Evolutionary conservation across 2,113 vertebrate species (phyloP).

Genomic region (Austrofundulus limnaeus): DNA sequence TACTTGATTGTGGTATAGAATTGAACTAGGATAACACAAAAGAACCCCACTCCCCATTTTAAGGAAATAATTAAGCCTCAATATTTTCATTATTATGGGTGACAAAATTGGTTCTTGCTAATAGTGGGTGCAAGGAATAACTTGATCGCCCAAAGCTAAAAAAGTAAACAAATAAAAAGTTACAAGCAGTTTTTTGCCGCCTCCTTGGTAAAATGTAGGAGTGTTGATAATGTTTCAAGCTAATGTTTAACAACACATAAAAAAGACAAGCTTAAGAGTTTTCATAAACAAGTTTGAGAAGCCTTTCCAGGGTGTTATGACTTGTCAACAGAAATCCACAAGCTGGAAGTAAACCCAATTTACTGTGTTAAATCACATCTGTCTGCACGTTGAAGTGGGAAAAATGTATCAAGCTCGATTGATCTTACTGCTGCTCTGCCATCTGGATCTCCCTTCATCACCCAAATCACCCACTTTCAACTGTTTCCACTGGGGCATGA

Average conservation of each 20-base stretch:
- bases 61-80: not conserved
- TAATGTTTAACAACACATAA: conserved; percentile 3
- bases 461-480: conserved; percentile 77
- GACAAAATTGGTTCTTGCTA: not conserved
- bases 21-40: no score
- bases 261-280: conserved; percentile 14
- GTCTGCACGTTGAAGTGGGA: conserved; percentile 64
- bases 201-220: not conserved
- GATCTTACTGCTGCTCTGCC: conserved; percentile 71
- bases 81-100: not conserved
- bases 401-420: conserved; percentile 70
- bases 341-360: conserved; percentile 63
- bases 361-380: conserved; percentile 70
- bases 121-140: not conserved
- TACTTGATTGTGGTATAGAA: no score
- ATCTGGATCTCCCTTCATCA: conserved; percentile 75
- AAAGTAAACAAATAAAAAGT: no score
- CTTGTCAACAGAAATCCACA: conserved; percentile 59
- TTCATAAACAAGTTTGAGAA: conserved; percentile 25
- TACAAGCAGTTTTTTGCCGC: not conserved
- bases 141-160: not conserved
- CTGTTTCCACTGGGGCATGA: conserved; percentile 80
- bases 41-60: no score
- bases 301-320: conserved; percentile 41
- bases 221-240: conserved; percentile 2